Base-by-base conservation (phyloP, 2,888 invertebrate species). In the Monoplex corrugatus region DNA sequence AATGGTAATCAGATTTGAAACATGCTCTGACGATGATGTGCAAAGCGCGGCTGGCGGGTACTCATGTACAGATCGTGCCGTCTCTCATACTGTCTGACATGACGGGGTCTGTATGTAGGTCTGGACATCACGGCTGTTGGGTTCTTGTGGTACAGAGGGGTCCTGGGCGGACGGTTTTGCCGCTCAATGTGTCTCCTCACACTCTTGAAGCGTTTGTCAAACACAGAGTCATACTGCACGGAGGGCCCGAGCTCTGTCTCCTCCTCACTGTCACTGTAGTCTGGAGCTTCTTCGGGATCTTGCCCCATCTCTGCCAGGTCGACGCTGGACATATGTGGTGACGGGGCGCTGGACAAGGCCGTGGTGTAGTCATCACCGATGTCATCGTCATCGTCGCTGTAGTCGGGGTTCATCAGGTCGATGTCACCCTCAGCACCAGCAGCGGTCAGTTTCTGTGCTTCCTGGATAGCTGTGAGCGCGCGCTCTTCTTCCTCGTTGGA, bases 401-500 rank as follows among this genome's bases (percentile, higher is more conserved):
- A 32, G 82, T 63, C 78, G 57, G 78, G 80, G n/a, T 82, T 45
- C 6, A 63, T 28, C 16, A 78, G 44, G 75, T 78, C 88, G 10
- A 89, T 45, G 78, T 88, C 87, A 5, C 87, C 86, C 38, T 75
- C 89, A 0, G 83, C 87, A 28, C 63, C 72, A 13, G 88, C 89
- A 3, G 86, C n/a, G 35, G 88, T 89, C 23, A 90, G 87, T 8
- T 80, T 75, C 82, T 89, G 83, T 23, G 89, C 89, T 19, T 90
- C 90, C 68, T 84, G 84, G 16, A 90, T 87, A 16, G 89, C 89
- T n/a, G 87, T 87, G 28, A 89, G 89, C 2, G 89, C 83, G 13
- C 84, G 87, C 50, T 89, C 89, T n/a, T 91, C 89, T 10, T 87
- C 87, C 45, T 87, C 89, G 75, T 89, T 78, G 38, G 50, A 87